Evolutionary conservation across 2,888 invertebrate genomes (phyloP), one percentile per base, ranked within the genome.

Genomic region (Oscheius sp.): DNA sequence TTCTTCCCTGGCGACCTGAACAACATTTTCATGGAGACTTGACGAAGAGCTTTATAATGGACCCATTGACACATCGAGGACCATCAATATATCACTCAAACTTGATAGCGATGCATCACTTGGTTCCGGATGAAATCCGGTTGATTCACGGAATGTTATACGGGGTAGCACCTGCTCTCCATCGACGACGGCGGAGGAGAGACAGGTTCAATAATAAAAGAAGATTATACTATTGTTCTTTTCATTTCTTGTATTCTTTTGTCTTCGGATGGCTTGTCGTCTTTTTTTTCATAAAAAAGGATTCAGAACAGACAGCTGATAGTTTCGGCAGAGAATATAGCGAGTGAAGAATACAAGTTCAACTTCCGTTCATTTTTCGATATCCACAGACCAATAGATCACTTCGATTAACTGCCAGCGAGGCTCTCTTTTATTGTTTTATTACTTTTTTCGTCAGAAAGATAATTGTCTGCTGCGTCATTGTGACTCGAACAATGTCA

Each of bases 1-100:
- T 79, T 47, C 71, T 79, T 22, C 76, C 76, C 2, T 78, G 76
- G 77, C 41, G 77, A 50, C 77, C 77, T 5, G 78, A 78, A 64
- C 71, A 78, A 51, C 78, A 78, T 36, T 77, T 66, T 59, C 57
- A 74, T 51, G 77, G 71, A 6, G 76, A 76, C 65, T 49, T 78
- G 30, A 76, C 75, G 0, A 45, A 59, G 32, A 65, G 68, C 9
- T 78, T 76, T 54, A 61, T 77, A 26, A 73, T 74, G 72, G 78
- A 78, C 66, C 71, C 71, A 12, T 45, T 76, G 9, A 68, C 73
- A 41, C 50, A 73, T 33, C 68, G 69, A 72, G 78, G 78, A 8
- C 57, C 68, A 3, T 65, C 70, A 8, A 70, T 79, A 24, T 79
- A 73, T 44, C 79, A 79, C 56, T 68, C 67, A 54, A 79, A 79